These are phyloP conservation scores for Calephelis virginiensis DNA, from an alignment of 1,140 invertebrate genomes.

Conservation along the genomic window DNA sequence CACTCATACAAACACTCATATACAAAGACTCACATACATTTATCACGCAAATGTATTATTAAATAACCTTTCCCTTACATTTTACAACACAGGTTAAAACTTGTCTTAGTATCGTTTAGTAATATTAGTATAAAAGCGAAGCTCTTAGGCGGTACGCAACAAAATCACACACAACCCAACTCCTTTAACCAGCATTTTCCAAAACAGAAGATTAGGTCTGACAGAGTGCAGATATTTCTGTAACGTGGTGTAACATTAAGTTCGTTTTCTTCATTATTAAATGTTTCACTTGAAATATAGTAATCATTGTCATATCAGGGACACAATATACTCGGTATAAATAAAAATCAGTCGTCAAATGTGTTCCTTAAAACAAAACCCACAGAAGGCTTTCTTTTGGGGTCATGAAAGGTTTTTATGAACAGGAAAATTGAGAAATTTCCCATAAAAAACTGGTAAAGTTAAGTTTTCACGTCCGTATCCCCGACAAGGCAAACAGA, in stretches of 20 bases:
- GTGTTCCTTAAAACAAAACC: no score
- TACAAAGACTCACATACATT: constrained; percentile 14
- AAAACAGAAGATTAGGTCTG: constrained; percentile 45
- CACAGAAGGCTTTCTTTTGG: no score
- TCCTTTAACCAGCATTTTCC: constrained; percentile 41
- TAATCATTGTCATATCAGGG: no score
- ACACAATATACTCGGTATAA: no score
- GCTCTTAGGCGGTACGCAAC: constrained; percentile 53
- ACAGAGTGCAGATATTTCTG: not conserved
- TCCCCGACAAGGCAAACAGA: no score
- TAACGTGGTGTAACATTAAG: no score
- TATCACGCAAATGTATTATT: constrained; percentile 13
- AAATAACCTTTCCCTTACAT: not conserved
- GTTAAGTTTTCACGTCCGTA: no score
- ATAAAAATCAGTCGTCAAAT: no score
- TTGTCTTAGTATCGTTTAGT: constrained; percentile 12
- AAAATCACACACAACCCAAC: constrained; percentile 57
- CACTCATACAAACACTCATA: constrained; percentile 38
- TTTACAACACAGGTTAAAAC: not conserved
- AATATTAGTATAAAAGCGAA: constrained; percentile 45
- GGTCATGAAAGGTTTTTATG: no score
- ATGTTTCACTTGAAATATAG: not conserved
- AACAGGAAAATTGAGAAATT: no score
- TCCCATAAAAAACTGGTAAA: no score
- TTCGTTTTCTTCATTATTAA: not conserved